Conservation (phyloP, 35 echinoderm and acorn worm genomes). For the Patiria miniata region DNA sequence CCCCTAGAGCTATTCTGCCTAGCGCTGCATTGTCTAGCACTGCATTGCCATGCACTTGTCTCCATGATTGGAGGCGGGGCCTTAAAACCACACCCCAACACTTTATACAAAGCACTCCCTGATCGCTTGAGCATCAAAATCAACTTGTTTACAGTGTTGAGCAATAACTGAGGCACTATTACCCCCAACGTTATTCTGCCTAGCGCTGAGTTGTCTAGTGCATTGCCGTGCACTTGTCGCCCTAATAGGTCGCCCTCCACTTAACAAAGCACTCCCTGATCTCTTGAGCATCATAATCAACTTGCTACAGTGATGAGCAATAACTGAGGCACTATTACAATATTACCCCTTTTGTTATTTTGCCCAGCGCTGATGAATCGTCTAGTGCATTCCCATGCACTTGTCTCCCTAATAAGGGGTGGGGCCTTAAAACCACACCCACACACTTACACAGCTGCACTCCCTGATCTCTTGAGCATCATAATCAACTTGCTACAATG, state of each 20-base stretch:
- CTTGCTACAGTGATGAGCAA: slow-evolving; percentile 69
- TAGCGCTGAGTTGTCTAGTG: neutral
- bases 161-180: slow-evolving; percentile 74
- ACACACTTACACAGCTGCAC: slow-evolving; percentile 41
- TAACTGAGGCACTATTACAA: slow-evolving; percentile 79
- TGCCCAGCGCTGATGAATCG: too few species aligned
- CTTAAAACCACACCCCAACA: too few species aligned
- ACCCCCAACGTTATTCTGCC: slow-evolving; percentile 32
- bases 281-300: slow-evolving; percentile 71
- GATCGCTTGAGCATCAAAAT: slow-evolving; percentile 65
- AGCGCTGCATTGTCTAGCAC: too few species aligned
- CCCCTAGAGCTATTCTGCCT: too few species aligned
- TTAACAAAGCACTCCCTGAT: slow-evolving; percentile 60
- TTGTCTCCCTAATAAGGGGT: too few species aligned
- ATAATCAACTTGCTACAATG: slow-evolving; percentile 72
- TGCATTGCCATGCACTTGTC: too few species aligned
- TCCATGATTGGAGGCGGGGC: too few species aligned
- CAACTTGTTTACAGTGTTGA: slow-evolving; percentile 70
- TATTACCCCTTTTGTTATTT: too few species aligned
- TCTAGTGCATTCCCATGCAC: too few species aligned
- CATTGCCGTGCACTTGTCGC: too few species aligned
- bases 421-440: too few species aligned
- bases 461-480: slow-evolving; percentile 66
- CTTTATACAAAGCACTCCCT: slow-evolving; percentile 48
- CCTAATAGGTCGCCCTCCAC: too few species aligned